These are phyloP conservation scores for Pseudomyrmex dendroicus DNA, from an alignment of 1,140 invertebrate species.

Conservation along the genomic window DNA sequence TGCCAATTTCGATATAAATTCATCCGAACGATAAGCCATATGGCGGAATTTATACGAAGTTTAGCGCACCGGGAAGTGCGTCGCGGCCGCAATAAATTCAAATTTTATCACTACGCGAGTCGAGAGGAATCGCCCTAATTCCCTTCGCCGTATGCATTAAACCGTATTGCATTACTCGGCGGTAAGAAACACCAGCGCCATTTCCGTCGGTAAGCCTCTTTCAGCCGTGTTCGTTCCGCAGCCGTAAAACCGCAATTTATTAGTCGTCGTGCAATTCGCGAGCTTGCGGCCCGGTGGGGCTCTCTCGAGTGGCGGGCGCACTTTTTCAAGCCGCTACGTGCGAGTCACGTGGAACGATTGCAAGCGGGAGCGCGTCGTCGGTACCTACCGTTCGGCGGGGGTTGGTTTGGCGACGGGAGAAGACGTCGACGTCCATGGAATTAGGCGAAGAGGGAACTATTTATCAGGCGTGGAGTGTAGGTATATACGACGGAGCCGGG, in stretches of 20 bases:
- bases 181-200: slow-evolving; percentile 53
- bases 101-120: slow-evolving; percentile 54
- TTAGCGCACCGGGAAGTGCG: slow-evolving; percentile 20
- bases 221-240: slow-evolving; percentile 33
- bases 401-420: too few species aligned
- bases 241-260: slow-evolving; percentile 65
- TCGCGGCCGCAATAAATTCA: slow-evolving; percentile 51
- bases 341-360: slow-evolving; percentile 27
- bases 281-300: slow-evolving; percentile 1
- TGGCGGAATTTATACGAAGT: slow-evolving; percentile 32
- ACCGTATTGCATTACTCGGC: slow-evolving; percentile 34
- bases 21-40: slow-evolving; percentile 31
- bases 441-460: slow-evolving; percentile 70
- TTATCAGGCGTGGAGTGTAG: slow-evolving; percentile 62
- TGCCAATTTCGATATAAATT: slow-evolving; percentile 32
- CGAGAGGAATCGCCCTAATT: slow-evolving; percentile 48
- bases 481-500: slow-evolving; percentile 36
- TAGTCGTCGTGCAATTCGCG: slow-evolving; percentile 59
- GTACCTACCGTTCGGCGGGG: too few species aligned
- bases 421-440: slow-evolving; percentile 47
- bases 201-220: slow-evolving; percentile 38
- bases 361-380: slow-evolving; percentile 2
- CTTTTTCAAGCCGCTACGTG: slow-evolving; percentile 41
- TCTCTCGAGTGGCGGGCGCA: not conserved
- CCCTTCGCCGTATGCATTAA: slow-evolving; percentile 47